Percentiles rank a stretch among this genome's conserved stretches.
These are phyloP conservation scores for Temnothorax rugatulus DNA, from an alignment of 2,888 invertebrate genomes.

Conservation along the genomic window DNA sequence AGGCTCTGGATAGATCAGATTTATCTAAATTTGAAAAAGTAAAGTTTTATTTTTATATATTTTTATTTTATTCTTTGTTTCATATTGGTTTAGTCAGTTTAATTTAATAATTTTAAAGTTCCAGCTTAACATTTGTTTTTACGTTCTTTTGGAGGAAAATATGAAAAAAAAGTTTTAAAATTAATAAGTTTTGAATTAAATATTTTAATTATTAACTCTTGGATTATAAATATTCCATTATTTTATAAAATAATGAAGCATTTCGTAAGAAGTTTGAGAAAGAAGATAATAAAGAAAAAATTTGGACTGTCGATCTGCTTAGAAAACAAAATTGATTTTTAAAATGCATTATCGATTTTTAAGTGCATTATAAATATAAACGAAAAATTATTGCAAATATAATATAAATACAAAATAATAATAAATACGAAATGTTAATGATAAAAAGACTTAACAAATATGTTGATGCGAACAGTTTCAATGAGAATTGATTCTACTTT, in stretches of 20 bases:
- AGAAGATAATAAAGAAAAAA: not conserved
- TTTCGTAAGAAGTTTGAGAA: not conserved
- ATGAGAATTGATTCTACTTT: too few species aligned
- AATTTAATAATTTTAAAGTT: not conserved
- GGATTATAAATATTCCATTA: not conserved
- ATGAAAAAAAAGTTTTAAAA: not conserved
- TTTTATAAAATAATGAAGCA: not conserved
- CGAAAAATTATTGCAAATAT: too few species aligned
- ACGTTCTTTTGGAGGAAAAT: not conserved
- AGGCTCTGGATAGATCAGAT: conserved; percentile 92
- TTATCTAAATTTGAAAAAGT: conserved; percentile 88
- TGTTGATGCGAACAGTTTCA: too few species aligned
- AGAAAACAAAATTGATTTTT: not conserved
- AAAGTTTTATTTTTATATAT: not conserved
- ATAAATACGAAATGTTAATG: too few species aligned
- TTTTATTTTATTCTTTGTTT: not conserved
- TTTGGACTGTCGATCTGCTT: not conserved
- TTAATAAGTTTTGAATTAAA: not conserved
- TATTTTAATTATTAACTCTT: not conserved
- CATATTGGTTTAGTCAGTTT: not conserved
- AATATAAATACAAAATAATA: too few species aligned
- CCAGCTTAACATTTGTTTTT: not conserved
- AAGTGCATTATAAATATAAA: too few species aligned
- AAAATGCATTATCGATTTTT: too few species aligned
- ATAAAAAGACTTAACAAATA: too few species aligned